Base-by-base conservation (phyloP, 2,113 vertebrate genomes). In the Nothocercus julius region DNA sequence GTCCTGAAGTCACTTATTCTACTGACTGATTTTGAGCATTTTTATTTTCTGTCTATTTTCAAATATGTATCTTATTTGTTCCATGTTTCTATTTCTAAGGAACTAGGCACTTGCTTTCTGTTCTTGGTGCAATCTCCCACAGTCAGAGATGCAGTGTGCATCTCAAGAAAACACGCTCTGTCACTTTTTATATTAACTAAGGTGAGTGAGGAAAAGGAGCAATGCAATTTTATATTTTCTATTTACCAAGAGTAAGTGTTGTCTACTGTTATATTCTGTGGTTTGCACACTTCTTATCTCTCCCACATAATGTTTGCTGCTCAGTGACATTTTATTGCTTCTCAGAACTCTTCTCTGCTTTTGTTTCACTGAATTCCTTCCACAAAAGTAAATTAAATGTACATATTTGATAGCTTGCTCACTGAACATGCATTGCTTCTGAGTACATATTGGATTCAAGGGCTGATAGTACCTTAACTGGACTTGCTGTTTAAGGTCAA, bases 391-490 rank as follows among this genome's bases (percentile, higher is more conserved):
- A 97, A 94, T 75, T 85, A 87, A 77, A 47, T 92, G 91, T 77
- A 7, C 67, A 59, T 72, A 94, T 97, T 92, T 86, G 93, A 85
- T 89, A 87, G 59, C 62, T 95, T 96, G 90, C 97, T 97, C 93
- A 95, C 90, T 82, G 96, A 58, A 45, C 63, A 90, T 79, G 78
- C 62, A 96, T 89, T 58, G 22, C 66, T 93, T 93, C 95, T 92
- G 92, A 78, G 16, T 92, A 78, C 69, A 56, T 77, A 94, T 94
- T 96, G 74, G 75, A 84, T 97, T 97, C 78, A 97, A 54, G 66
- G 75, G 67, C 81, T 91, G 54, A 82, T 93, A 95, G 92, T 83
- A 79, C 96, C 95, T 97, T 97, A 95, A 93, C 93, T 93, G 89
- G 92, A 87, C 87, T 97, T 84, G 49, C 85, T 87, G 40, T 84